Evolutionary conservation across 2,888 invertebrate genomes (phyloP).

Genomic region (Callinectes sapidus): DNA sequence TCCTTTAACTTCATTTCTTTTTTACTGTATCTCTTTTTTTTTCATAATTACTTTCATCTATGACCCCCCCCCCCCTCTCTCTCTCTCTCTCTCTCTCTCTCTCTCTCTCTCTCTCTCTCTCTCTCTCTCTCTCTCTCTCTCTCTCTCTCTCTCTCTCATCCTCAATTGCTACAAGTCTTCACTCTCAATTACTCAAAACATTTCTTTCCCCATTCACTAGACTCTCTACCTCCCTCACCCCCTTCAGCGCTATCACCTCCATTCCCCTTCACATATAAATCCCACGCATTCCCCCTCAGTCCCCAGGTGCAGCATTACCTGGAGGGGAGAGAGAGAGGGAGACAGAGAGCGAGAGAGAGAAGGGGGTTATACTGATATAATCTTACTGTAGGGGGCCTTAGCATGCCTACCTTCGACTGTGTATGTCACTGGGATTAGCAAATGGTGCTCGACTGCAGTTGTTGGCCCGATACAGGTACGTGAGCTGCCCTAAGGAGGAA

Average conservation of each 20-base stretch:
- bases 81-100: background rate
- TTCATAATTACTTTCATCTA: background rate
- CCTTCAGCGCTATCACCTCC: background rate
- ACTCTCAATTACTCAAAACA: background rate
- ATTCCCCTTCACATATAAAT: conserved; percentile 3
- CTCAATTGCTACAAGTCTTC: background rate
- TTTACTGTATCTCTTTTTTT: background rate
- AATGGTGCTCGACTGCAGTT: background rate
- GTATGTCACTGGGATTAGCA: background rate
- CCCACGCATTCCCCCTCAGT: background rate
- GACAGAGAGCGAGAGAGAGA: background rate
- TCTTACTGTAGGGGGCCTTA: conserved; percentile 9
- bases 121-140: background rate
- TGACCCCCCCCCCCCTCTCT: no score
- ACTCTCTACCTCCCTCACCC: background rate
- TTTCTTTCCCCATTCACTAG: background rate
- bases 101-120: background rate
- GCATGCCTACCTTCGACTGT: background rate
- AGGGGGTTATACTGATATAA: background rate
- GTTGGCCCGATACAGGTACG: background rate
- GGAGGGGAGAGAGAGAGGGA: conserved; percentile 30
- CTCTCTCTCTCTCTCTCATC: background rate
- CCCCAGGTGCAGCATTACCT: background rate
- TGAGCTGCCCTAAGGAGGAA: background rate
- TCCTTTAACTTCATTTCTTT: background rate